phyloP scores from a whole-genome alignment of 2,113 vertebrate species.

The Peromyscus polionotus region DNA sequence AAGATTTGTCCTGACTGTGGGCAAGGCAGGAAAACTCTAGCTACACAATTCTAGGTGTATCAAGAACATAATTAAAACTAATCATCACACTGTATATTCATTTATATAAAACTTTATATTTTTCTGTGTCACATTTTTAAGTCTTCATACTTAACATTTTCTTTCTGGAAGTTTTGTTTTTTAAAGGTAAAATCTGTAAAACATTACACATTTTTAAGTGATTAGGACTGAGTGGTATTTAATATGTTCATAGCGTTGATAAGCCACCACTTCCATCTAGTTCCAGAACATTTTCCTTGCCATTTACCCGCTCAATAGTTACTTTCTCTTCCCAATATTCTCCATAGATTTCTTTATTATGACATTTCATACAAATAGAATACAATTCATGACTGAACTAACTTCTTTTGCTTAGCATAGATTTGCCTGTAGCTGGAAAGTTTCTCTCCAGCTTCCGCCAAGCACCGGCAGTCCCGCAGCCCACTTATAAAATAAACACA shows the following conservation, averaged over 20 bases:
- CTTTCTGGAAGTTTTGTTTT: background rate
- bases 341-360: background rate
- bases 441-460: no score
- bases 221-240: background rate
- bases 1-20: no score
- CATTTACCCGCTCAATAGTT: background rate
- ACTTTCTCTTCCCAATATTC: background rate
- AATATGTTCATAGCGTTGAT: background rate
- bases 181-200: conserved; percentile 30
- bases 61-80: background rate
- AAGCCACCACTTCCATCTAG: background rate
- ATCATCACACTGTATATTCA: background rate
- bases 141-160: conserved; percentile 58
- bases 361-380: background rate
- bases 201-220: background rate
- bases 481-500: no score
- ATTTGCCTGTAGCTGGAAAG: background rate
- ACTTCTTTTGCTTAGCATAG: conserved; percentile 19
- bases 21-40: no score
- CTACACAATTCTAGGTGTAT: background rate
- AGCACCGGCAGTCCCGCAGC: no score
- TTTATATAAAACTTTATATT: conserved; percentile 61
- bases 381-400: background rate
- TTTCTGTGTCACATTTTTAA: conserved; percentile 63
- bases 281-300: background rate